These are phyloP conservation scores for Cherax destructor DNA, from an alignment of 1,140 invertebrate species.

Conservation along the genomic window DNA sequence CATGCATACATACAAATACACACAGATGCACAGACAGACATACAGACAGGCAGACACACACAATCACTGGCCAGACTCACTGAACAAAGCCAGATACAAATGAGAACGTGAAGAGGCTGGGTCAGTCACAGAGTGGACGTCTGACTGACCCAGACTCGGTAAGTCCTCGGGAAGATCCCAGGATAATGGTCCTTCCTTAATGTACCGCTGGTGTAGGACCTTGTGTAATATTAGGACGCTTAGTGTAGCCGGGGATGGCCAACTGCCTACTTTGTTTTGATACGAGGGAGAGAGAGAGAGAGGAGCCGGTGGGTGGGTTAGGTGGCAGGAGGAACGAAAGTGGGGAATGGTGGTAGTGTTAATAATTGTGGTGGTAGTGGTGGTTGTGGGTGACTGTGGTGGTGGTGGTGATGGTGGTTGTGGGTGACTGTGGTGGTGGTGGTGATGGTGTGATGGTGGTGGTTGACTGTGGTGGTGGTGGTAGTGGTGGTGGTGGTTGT, in stretches of 20 bases:
- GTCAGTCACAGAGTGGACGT: constrained; percentile 59
- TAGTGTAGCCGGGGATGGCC: constrained; percentile 42
- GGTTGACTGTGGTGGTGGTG: too few relatives aligned
- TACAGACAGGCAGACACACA: background rate
- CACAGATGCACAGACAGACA: background rate
- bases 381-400: too few relatives aligned
- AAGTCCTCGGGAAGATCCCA: constrained; percentile 26
- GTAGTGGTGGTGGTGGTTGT: too few relatives aligned
- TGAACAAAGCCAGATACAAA: constrained; percentile 46
- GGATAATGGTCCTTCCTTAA: constrained; percentile 62
- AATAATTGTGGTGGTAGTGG: too few relatives aligned
- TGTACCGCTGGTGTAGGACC: constrained; percentile 63
- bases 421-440: too few relatives aligned
- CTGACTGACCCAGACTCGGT: constrained; percentile 31
- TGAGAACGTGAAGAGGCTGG: constrained; percentile 15
- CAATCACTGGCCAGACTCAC: constrained; percentile 1
- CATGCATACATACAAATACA: background rate
- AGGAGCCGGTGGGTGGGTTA: background rate
- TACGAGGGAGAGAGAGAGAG: background rate
- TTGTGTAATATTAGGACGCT: constrained; percentile 67
- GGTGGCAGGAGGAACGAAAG: background rate
- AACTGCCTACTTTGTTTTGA: constrained; percentile 54
- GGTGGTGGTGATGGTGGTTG: too few relatives aligned
- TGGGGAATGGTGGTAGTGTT: background rate
- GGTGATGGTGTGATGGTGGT: too few relatives aligned